A percentile compares a stretch with the other conserved stretches of the same genome.
phyloP scores from a whole-genome alignment of 2,797 vertebrate species.

The Sebastes oblongus region DNA sequence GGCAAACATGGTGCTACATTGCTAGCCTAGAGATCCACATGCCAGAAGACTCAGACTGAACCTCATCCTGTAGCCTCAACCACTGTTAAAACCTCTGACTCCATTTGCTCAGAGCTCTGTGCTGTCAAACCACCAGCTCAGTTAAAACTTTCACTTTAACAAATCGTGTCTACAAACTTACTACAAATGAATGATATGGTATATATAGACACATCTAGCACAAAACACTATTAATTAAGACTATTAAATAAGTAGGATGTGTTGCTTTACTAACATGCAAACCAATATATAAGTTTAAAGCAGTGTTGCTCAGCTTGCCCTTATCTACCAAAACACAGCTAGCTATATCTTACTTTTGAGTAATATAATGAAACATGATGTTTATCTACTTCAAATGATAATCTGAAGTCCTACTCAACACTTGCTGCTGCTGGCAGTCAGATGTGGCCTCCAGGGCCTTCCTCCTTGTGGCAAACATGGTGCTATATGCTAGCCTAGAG shows the following conservation, averaged over 20 bases:
- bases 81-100: background rate
- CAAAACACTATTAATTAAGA: background rate
- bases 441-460: slow-evolving; percentile 63
- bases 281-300: background rate
- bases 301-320: slow-evolving; percentile 6
- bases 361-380: background rate
- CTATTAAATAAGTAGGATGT: background rate
- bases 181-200: background rate
- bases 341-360: no score
- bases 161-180: background rate
- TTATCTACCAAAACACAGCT: background rate
- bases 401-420: background rate
- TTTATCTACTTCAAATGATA: background rate
- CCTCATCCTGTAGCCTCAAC: background rate
- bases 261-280: background rate
- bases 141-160: slow-evolving; percentile 3
- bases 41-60: slow-evolving; percentile 38
- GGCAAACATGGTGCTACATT: slow-evolving; percentile 57
- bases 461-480: slow-evolving; percentile 54
- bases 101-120: background rate
- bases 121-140: background rate
- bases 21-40: slow-evolving; percentile 62
- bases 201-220: background rate
- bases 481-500: slow-evolving; percentile 58
- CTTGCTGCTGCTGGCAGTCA: slow-evolving; percentile 30